phyloP scores from a whole-genome alignment of 2,888 invertebrate species.

The Pardosa pseudoannulata region DNA sequence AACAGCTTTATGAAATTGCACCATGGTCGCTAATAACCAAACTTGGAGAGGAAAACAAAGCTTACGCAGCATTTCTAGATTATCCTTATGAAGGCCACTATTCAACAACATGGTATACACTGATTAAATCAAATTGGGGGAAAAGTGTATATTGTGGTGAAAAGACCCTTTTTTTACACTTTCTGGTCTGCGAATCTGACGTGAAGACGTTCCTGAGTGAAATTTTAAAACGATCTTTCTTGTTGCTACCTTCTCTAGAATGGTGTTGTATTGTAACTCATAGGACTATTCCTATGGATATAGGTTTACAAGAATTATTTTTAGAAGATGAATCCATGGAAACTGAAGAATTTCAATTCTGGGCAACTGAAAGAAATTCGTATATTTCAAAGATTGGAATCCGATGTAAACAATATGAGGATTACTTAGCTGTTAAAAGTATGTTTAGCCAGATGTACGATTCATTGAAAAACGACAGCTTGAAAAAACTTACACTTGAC shows the following conservation, averaged over 20 bases:
- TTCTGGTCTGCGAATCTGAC: constrained; percentile 11
- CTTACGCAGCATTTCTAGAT: constrained; percentile 38
- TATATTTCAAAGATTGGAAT: constrained; percentile 46
- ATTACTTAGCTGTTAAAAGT: constrained; percentile 46
- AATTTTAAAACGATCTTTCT: constrained; percentile 35
- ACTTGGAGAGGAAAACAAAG: neutral
- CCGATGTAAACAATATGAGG: constrained; percentile 39
- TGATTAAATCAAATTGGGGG: neutral
- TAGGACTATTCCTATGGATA: neutral
- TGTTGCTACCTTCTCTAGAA: constrained; percentile 18
- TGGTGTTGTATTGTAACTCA: constrained; percentile 36
- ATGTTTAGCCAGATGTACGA: constrained; percentile 55
- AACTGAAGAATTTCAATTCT: neutral
- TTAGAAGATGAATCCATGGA: neutral
- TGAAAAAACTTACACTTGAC: constrained; percentile 41
- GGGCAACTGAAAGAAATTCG: constrained; percentile 6
- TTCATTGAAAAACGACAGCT: neutral
- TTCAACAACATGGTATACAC: neutral
- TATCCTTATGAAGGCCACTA: constrained; percentile 27
- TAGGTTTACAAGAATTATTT: constrained; percentile 12
- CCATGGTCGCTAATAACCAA: constrained; percentile 50
- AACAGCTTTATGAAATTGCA: constrained; percentile 32
- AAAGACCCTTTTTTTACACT: constrained; percentile 42
- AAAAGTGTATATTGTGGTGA: constrained; percentile 18
- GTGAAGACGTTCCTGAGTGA: neutral